Evolutionary conservation across 2,888 invertebrate species (phyloP), one percentile per base, ranked within the genome.

Genomic region (Nowickia ferox): DNA sequence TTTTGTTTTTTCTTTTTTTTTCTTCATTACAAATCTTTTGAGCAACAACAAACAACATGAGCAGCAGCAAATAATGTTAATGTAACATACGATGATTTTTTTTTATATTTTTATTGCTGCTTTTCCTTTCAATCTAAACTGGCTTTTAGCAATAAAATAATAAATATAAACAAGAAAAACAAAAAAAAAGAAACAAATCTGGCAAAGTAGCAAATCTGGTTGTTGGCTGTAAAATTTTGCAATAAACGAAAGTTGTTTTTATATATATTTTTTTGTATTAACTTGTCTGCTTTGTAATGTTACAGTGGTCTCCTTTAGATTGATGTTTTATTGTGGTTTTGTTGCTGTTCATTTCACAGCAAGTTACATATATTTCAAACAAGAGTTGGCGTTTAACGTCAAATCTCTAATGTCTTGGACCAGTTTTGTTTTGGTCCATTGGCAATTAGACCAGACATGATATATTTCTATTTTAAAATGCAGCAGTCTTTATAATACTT

Each of bases 211-310:
- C 76, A 82, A 86, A 86, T 83, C 86, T 83, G 69, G 82, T 83
- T 83, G 72, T 42, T 74, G 80, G 48, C 55, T 86, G 48, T 42
- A 82, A 72, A 57, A 80, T 86, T 79, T 86, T 86, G 86, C 86
- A 86, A 86, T 72, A 86, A 86, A 86, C 86, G 86, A 86, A 86
- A 86, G 86, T 86, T 86, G 86, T 86, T 86, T 86, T 83, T 68
- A 66, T 69, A 17, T 40, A 44, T 46, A 11, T 61, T 48, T 59
- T 68, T 19, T 48, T 30, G 30, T 68, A 38, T 57, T 46, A 30
- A 69, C 30, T 77, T 61, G 53, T 13, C 44, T 53, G 61, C 22
- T 59, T 61, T 59, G 42, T 69, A 53, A 30, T 19, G 69, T 79
- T 63, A 78, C 59, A 78, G 68, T 77, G 83, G 77, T 78, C 83